Evolutionary conservation across 1,140 invertebrate genomes (phyloP), one percentile per base, ranked within the genome.

Genomic region (Asobara japonica): DNA sequence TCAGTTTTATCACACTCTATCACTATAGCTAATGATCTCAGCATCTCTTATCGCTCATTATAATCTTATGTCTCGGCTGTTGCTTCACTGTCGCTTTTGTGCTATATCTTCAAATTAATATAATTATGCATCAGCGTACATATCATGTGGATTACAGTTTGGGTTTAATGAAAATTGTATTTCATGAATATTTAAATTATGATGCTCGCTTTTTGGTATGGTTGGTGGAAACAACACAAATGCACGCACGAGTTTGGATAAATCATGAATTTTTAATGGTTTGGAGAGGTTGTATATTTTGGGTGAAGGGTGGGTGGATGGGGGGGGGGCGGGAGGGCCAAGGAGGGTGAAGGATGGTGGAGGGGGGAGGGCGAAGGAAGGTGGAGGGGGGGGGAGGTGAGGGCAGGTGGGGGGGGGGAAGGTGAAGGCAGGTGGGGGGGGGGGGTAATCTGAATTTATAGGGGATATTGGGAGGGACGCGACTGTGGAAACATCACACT

Each of bases 41-140:
- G 41, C 68, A 33, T 74, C 77, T 66, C 30, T 64, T 62, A 62
- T 68, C 62, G 29, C 16, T 31, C 25, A n/a, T 5, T 27, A 67
- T 30, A 45, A 5, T 22, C 38, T n/a, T 45, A 16, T 71, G 33
- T 48, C 71, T 70, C 70, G 62, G 66, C 72, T 78, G 71, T 62
- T 75, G 75, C 77, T 81, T 78, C 61, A 71, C 74, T 77, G 66
- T 73, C 72, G 69, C 66, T 45, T 76, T 74, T 64, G 65, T 69
- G 36, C 65, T 74, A 64, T 75, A n/a, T 74, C 72, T 45, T 78
- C 71, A 27, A 77, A 51, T 70, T 75, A 51, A 22, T 72, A 66
- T 65, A 29, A 73, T n/a, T 33, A 18, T 61, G 61, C 29, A 30
- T 64, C 25, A 64, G 16, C 16, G 5, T 64, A 27, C n/a, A 38